A percentile compares a stretch with the other conserved stretches of the same genome.
phyloP scores from a whole-genome alignment of 2,888 invertebrate genomes.

The Criorhina ranunculi region DNA sequence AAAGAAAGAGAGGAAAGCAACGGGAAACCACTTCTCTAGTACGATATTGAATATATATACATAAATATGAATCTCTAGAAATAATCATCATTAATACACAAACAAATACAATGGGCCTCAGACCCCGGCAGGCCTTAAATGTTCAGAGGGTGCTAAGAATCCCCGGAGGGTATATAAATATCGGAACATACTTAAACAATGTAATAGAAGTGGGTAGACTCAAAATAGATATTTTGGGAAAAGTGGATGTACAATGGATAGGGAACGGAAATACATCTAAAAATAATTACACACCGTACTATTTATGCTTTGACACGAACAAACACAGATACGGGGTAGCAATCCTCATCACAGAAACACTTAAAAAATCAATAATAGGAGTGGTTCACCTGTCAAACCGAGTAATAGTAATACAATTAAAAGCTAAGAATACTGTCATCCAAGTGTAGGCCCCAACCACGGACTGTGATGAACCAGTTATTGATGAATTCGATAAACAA shows the following conservation, averaged over 20 bases:
- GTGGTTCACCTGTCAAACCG: slow-evolving; percentile 8
- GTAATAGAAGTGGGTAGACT: slow-evolving; percentile 11
- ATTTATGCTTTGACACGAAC: background rate
- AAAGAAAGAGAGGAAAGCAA: too few relatives aligned
- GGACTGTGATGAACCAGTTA: background rate
- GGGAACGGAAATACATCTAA: background rate
- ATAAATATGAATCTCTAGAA: too few relatives aligned
- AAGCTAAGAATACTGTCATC: too few relatives aligned
- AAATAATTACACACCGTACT: background rate
- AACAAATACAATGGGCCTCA: too few relatives aligned
- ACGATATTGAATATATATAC: too few relatives aligned
- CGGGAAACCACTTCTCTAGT: too few relatives aligned
- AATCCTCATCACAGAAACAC: slow-evolving; percentile 3
- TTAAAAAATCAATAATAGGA: slow-evolving; percentile 6
- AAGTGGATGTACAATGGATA: too few relatives aligned
- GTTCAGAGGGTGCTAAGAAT: too few relatives aligned
- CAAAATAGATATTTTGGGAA: slow-evolving; percentile 15
- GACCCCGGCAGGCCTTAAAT: too few relatives aligned
- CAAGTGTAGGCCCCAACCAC: slow-evolving; percentile 26
- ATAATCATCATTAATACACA: too few relatives aligned
- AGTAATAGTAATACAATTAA: slow-evolving; percentile 15
- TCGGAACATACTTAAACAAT: slow-evolving; percentile 14
- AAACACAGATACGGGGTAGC: slow-evolving; percentile 1
- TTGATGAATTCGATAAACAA: background rate
- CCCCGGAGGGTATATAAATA: slow-evolving; percentile 3